A percentile compares a stretch with the other conserved stretches of the same genome.
Evolutionary conservation across 2,113 vertebrate genomes (phyloP).

Genomic region (Myocastor coypus): DNA sequence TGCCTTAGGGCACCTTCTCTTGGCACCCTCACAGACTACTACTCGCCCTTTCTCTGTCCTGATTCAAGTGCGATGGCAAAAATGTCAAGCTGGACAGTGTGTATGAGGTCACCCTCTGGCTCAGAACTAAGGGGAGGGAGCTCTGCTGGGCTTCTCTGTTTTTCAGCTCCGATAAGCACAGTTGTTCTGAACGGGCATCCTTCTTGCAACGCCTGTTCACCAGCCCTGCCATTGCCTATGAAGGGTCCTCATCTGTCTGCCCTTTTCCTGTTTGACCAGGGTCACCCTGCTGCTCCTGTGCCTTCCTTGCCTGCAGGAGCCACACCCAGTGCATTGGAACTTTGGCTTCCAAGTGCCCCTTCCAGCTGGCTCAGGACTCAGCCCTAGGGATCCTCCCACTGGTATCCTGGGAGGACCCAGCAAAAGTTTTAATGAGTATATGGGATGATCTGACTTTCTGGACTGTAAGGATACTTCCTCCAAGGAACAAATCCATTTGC

Average conservation of each 20-base stretch:
- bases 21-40: no score
- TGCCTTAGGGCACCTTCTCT: no score
- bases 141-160: no score
- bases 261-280: rapidly evolving
- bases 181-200: no score
- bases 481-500: rapidly evolving
- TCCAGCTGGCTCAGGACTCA: rapidly evolving
- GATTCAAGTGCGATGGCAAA: no score
- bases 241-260: rapidly evolving
- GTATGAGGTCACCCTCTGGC: no score
- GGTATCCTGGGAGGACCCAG: background rate
- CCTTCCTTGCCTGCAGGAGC: background rate
- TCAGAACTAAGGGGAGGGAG: no score
- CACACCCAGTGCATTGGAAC: rapidly evolving
- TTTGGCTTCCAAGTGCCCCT: rapidly evolving
- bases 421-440: rapidly evolving
- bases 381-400: rapidly evolving
- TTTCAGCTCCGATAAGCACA: no score
- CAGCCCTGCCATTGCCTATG: no score
- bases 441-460: rapidly evolving
- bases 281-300: background rate
- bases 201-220: background rate
- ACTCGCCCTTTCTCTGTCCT: no score
- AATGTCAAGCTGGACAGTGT: no score
- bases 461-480: background rate